Percentiles rank a stretch among this genome's conserved stretches.
Evolutionary conservation across 2,888 invertebrate species (phyloP).

Genomic region (Aphidius colemani): DNA sequence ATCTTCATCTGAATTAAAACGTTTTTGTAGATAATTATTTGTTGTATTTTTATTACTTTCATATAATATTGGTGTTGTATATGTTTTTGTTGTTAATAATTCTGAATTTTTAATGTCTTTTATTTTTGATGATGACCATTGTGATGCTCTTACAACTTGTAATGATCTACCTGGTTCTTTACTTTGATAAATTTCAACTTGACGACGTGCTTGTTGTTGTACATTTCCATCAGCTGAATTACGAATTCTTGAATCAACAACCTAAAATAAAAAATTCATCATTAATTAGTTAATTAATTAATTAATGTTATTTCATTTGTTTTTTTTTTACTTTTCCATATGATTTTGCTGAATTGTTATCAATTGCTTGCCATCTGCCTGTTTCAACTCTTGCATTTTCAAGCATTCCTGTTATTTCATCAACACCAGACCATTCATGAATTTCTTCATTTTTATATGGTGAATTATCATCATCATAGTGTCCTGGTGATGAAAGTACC

Average conservation of each 20-base stretch:
- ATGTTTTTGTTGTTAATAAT: no score
- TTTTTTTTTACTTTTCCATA: conserved; percentile 62
- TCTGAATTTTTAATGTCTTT: conserved; percentile 32
- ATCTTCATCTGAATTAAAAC: conserved; percentile 63
- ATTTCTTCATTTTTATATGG: conserved; percentile 64
- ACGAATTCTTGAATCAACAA: conserved; percentile 63
- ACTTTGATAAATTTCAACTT: conserved; percentile 49
- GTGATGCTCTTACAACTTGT: conserved; percentile 46
- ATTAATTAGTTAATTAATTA: conserved; percentile 2
- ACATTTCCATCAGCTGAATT: conserved; percentile 63
- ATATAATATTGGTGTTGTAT: background rate
- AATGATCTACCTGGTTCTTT: conserved; percentile 44
- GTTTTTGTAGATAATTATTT: conserved; percentile 41
- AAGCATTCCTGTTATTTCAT: conserved; percentile 63
- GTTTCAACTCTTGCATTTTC: conserved; percentile 64
- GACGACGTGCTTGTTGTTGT: conserved; percentile 54
- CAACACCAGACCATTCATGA: conserved; percentile 64
- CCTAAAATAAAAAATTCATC: conserved; percentile 52
- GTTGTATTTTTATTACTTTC: background rate
- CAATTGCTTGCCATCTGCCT: conserved; percentile 63
- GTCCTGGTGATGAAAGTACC: conserved; percentile 46
- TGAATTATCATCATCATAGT: conserved; percentile 45
- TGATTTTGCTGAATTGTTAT: conserved; percentile 61
- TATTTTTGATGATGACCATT: conserved; percentile 48
- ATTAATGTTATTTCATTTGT: conserved; percentile 8